Base-by-base conservation (phyloP, 2,888 invertebrate genomes). In the Diabrotica balteata region DNA sequence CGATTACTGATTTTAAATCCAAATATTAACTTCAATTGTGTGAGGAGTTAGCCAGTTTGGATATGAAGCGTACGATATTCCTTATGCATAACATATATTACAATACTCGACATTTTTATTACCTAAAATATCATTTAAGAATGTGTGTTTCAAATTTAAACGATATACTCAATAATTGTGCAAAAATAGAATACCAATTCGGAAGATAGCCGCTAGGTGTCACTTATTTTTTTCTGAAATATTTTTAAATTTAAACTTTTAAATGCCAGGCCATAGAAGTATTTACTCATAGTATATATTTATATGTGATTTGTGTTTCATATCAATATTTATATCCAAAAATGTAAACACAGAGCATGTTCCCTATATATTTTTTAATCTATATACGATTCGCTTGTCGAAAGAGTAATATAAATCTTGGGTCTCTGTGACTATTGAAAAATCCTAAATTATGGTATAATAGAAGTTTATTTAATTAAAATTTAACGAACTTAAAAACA, bases 111-210 rank as follows among this genome's bases (percentile, higher is more conserved):
- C 64, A 46, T 61, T 68, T 67, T 63, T 68, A 66, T 58, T 67
- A 67, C 62, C 49, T 64, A 55, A 67, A 68, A 69, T 69, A 72
- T 69, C 77, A 77, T 77, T 76, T 74, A 66, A 70, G 75, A 77
- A 76, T 77, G 77, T 78, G 77, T 76, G 75, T 77, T 76, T 75
- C 73, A 57, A 74, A 76, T 74, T 76, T 79, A 79, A 81, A 80
- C 81, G 80, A 81, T 79, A 78, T 81, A 80, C 77, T 81, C 79
- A 78, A 72, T 79, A 77, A 70, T 77, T 78, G 79, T 79, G 79
- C 77, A 78, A 74, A 58, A 75, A 76, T 76, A 78, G 76, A 32
- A 32, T 76, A 77, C 72, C 76, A 10, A 72, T 68, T 69, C 57
- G 68, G 71, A 73, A 72, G 60, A 75, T 76, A 75, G 73, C 62